A percentile compares a stretch with the other conserved stretches of the same genome.
Evolutionary conservation across 2,888 invertebrate species (phyloP).

Genomic region (Teleogryllus oceanicus): DNA sequence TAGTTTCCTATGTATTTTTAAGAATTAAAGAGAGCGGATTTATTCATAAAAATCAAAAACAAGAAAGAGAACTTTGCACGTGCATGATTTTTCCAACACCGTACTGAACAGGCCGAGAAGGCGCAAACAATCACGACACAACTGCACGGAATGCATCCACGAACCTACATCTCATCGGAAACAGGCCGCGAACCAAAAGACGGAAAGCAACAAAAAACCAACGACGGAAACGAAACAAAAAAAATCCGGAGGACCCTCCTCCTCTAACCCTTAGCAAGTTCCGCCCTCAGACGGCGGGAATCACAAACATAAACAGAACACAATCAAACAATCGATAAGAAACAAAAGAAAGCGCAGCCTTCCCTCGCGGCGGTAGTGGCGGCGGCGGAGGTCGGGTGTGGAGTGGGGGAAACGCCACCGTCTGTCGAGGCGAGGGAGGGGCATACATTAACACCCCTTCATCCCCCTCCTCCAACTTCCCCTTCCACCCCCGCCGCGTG

Average conservation of each 20-base stretch:
- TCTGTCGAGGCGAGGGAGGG: neutral
- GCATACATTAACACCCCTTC: conserved; percentile 5
- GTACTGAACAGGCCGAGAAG: too few relatives aligned
- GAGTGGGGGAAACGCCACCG: neutral
- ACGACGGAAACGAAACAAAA: neutral
- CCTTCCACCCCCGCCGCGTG: neutral
- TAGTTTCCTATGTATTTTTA: too few relatives aligned
- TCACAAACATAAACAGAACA: conserved; percentile 18
- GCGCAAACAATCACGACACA: too few relatives aligned
- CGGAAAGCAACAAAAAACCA: neutral
- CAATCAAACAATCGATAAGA: conserved; percentile 18
- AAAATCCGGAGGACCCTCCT: neutral
- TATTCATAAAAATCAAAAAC: too few relatives aligned
- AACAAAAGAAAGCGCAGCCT: neutral
- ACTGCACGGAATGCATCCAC: too few relatives aligned
- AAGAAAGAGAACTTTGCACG: too few relatives aligned
- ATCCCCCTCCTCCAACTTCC: neutral
- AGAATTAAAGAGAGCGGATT: too few relatives aligned
- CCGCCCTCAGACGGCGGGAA: neutral
- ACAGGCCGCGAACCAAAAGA: too few relatives aligned
- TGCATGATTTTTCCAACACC: too few relatives aligned
- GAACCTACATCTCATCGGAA: too few relatives aligned
- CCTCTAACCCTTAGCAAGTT: neutral
- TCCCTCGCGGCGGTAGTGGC: neutral
- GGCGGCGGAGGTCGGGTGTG: neutral